phyloP scores from a whole-genome alignment of 2,797 vertebrate genomes.

The Champsocephalus esox region DNA sequence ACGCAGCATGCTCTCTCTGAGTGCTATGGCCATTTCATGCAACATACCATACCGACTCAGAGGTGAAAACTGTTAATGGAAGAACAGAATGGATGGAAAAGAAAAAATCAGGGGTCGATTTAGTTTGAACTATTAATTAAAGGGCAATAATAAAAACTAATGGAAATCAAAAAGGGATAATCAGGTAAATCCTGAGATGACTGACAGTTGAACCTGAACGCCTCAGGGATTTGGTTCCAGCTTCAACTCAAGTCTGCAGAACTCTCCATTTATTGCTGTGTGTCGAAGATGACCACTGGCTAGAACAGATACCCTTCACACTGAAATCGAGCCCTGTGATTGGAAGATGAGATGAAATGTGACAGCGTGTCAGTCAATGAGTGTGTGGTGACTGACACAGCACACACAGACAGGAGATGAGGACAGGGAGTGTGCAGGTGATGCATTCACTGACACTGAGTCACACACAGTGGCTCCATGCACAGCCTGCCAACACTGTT shows the following conservation, averaged over 20 bases:
- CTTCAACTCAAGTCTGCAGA: slow-evolving; percentile 41
- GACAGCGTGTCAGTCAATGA: slow-evolving; percentile 53
- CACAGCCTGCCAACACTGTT: slow-evolving; percentile 87
- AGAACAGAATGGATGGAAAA: slow-evolving; percentile 69
- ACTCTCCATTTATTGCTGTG: slow-evolving; percentile 34
- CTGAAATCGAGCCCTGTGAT: slow-evolving; percentile 98
- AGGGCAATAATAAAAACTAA: slow-evolving; percentile 50
- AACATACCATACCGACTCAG: slow-evolving; percentile 83
- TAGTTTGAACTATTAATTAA: slow-evolving; percentile 80
- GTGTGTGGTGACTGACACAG: slow-evolving; percentile 80
- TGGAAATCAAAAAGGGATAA: slow-evolving; percentile 53
- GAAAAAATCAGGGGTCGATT: slow-evolving; percentile 95
- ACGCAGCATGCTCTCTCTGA: slow-evolving; percentile 77
- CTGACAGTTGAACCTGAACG: slow-evolving; percentile 54
- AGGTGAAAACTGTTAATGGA: slow-evolving; percentile 79
- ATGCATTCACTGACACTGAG: slow-evolving; percentile 91
- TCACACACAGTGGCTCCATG: slow-evolving; percentile 90
- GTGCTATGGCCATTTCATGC: slow-evolving; percentile 87
- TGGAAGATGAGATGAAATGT: slow-evolving; percentile 83
- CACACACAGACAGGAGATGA: slow-evolving; percentile 61
- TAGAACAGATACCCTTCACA: slow-evolving; percentile 47
- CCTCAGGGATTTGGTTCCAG: slow-evolving; percentile 50
- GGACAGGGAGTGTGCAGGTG: slow-evolving; percentile 77
- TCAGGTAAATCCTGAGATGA: slow-evolving; percentile 64
- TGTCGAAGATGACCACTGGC: slow-evolving; percentile 34